A percentile compares a stretch with the other conserved stretches of the same genome.
These are phyloP conservation scores for Tragelaphus eurycerus DNA, from an alignment of 2,797 vertebrate species.

Conservation along the genomic window DNA sequence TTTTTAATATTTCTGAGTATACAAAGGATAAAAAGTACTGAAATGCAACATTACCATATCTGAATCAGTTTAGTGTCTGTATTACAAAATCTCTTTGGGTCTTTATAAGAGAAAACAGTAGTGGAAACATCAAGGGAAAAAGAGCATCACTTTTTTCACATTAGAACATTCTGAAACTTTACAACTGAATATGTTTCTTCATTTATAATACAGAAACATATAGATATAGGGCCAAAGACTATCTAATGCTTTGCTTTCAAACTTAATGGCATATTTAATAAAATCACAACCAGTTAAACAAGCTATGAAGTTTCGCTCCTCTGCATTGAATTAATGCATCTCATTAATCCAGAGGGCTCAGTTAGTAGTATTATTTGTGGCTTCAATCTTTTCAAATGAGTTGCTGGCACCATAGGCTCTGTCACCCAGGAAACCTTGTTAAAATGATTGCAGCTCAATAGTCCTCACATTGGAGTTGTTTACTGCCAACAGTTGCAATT, in stretches of 20 bases:
- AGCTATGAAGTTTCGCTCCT: slow-evolving; percentile 1
- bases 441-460: slow-evolving; percentile 75
- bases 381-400: slow-evolving; percentile 41
- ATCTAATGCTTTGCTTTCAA: slow-evolving; percentile 27
- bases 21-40: slow-evolving; percentile 77
- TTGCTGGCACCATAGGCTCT: slow-evolving; percentile 39
- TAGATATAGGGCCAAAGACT: neutral
- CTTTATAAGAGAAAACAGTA: slow-evolving; percentile 66
- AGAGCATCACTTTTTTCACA: slow-evolving; percentile 57
- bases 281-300: slow-evolving; percentile 45
- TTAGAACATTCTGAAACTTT: neutral
- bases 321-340: neutral
- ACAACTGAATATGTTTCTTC: slow-evolving; percentile 18
- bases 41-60: slow-evolving; percentile 80
- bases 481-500: slow-evolving; percentile 74
- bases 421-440: slow-evolving; percentile 61
- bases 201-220: slow-evolving; percentile 52
- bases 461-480: slow-evolving; percentile 64
- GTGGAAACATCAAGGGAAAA: slow-evolving; percentile 55
- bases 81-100: slow-evolving; percentile 72
- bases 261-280: slow-evolving; percentile 27
- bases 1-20: slow-evolving; percentile 77
- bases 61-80: slow-evolving; percentile 73
- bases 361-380: neutral
- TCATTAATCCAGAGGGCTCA: neutral